A percentile compares a stretch with the other conserved stretches of the same genome.
These are phyloP conservation scores for Balaenoptera acutorostrata DNA, from an alignment of 2,113 vertebrate genomes.

Conservation along the genomic window DNA sequence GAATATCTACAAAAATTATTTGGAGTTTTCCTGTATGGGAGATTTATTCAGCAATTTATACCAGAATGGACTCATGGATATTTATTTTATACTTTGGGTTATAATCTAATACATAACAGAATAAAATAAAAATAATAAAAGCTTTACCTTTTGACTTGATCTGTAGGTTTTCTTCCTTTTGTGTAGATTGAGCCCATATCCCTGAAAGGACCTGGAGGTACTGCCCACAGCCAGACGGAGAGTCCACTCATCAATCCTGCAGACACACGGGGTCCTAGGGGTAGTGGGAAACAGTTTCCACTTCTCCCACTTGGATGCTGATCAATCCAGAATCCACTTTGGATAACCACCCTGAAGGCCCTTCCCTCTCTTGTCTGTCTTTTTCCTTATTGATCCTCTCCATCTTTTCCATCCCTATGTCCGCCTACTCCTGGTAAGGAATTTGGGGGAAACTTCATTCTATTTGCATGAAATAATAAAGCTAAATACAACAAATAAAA, in stretches of 20 bases:
- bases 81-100: not conserved
- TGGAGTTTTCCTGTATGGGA: not conserved
- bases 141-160: not conserved
- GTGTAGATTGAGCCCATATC: not conserved
- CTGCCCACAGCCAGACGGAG: too few species aligned
- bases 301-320: not conserved
- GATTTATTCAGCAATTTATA: not conserved
- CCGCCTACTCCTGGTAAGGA: not conserved
- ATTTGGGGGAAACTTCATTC: not conserved
- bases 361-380: not conserved
- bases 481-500: not conserved
- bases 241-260: not conserved
- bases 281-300: not conserved
- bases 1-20: not conserved
- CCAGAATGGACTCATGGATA: not conserved
- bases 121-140: not conserved
- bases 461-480: not conserved
- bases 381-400: not conserved
- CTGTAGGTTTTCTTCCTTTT: not conserved
- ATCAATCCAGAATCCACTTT: not conserved
- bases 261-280: not conserved
- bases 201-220: not conserved
- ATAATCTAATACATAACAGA: not conserved
- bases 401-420: not conserved
- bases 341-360: not conserved